Evolutionary conservation across 2,113 vertebrate genomes (phyloP), one percentile per base, ranked within the genome.

Genomic region (Gulo gulo): DNA sequence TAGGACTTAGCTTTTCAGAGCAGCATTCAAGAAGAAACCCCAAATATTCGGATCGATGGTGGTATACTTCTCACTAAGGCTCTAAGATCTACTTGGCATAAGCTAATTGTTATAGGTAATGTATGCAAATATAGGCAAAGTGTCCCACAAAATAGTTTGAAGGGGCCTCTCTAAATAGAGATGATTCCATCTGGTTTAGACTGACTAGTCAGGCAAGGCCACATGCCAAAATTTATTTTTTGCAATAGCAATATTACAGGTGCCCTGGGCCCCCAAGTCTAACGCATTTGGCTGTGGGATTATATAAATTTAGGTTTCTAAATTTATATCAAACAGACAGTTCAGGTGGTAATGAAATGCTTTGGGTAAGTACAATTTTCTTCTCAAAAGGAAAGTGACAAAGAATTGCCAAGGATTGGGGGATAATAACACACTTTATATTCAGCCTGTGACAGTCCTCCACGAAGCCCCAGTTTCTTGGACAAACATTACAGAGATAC

Each of bases 301-400:
- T 94, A 50, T 91, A 95, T 95, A 97, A 94, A 97, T 87, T 96
- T 89, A 87, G 84, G 36, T 80, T 89, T 91, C 96, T 95, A 95
- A 95, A 95, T 97, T 97, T 97, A 80, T 87, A 93, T 94, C 57
- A 31, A 86, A 63, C 85, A 95, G 97, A 93, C 73, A 85, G 91
- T 96, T 95, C 93, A 96, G 91, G 89, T 97, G 88, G 73, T 91
- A 97, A 97, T 97, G 93, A 92, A 96, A 96, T 83, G 57, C 95
- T 97, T 90, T 97, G 55, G 79, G 74, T 97, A 88, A 94, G 95
- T 92, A 88, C 95, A 98, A 97, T 97, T 97, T 98, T 96, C 93
- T 94, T 96, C 89, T 97, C 96, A 93, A 97, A 95, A 92, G 92
- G 55, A 81, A 98, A 92, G 87, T 97, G 97, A 91, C 80, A 98